Percentiles rank a stretch among this genome's conserved stretches.
Conservation (phyloP, 2,797 vertebrate genomes). For the Helarctos malayanus region DNA sequence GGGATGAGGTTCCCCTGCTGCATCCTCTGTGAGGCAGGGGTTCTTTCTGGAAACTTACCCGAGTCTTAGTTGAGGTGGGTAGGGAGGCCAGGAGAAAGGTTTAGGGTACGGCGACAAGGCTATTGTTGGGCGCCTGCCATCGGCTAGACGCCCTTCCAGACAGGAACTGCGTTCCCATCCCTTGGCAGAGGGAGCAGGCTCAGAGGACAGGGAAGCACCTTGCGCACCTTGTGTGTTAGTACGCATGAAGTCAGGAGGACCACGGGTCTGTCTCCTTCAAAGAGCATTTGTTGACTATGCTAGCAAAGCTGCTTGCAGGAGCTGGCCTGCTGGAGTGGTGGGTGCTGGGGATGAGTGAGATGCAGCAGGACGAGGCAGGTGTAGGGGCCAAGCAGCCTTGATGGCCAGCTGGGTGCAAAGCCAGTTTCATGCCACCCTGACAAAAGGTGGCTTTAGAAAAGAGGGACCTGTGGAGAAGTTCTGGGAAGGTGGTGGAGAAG, state of each 20-base stretch:
- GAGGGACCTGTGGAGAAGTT: not conserved
- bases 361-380: not conserved
- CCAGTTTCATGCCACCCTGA: not conserved
- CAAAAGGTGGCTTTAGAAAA: not conserved
- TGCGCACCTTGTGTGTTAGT: not conserved
- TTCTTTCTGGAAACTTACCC: not conserved
- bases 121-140: fast-evolving
- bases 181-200: not conserved
- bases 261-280: not conserved
- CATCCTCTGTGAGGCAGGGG: not conserved
- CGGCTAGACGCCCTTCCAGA: not conserved
- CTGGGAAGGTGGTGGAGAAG: not conserved
- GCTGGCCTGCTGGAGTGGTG: not conserved
- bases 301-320: not conserved
- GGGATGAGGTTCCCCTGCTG: not conserved
- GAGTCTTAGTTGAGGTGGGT: not conserved
- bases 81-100: not conserved
- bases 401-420: not conserved
- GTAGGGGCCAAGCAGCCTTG: not conserved
- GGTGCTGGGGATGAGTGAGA: too few species aligned
- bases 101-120: not conserved
- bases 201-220: not conserved
- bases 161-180: not conserved
- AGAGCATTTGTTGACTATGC: not conserved
- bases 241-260: not conserved